phyloP scores from a whole-genome alignment of 1,140 invertebrate species.

The Trachelipus rathkii region DNA sequence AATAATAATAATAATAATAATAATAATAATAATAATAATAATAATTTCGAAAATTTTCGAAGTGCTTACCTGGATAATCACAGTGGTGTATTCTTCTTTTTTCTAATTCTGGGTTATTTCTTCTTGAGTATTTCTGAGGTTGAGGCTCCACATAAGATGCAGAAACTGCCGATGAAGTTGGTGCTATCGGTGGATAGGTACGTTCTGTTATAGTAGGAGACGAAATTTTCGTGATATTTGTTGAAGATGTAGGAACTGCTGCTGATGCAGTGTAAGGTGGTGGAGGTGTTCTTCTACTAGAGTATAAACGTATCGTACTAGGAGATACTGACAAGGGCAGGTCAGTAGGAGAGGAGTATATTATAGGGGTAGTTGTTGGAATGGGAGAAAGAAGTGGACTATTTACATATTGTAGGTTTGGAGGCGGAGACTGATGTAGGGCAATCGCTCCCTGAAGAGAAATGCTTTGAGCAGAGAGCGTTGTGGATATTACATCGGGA shows the following conservation, averaged over 20 bases:
- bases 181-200: neutral
- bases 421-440: neutral
- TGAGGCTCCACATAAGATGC: conserved; percentile 31
- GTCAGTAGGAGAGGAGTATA: conserved; percentile 65
- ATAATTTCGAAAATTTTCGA: neutral
- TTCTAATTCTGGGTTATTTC: conserved; percentile 92
- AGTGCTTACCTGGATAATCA: conserved; percentile 80
- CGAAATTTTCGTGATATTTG: conserved; percentile 22
- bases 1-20: no score
- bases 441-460: neutral
- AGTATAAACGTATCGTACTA: conserved; percentile 33
- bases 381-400: neutral
- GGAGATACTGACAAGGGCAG: neutral
- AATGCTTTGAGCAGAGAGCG: neutral
- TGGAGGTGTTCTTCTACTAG: conserved; percentile 45
- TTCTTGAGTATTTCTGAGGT: conserved; percentile 73
- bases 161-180: conserved; percentile 18
- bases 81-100: conserved; percentile 91
- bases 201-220: no score
- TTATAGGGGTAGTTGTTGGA: conserved; percentile 62
- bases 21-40: neutral
- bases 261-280: conserved; percentile 45
- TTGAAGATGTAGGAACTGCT: conserved; percentile 45
- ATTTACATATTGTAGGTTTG: neutral
- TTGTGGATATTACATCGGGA: conserved; percentile 18